These are phyloP conservation scores for Oenanthe oenanthe DNA, from an alignment of 2,113 vertebrate species.

Conservation along the genomic window DNA sequence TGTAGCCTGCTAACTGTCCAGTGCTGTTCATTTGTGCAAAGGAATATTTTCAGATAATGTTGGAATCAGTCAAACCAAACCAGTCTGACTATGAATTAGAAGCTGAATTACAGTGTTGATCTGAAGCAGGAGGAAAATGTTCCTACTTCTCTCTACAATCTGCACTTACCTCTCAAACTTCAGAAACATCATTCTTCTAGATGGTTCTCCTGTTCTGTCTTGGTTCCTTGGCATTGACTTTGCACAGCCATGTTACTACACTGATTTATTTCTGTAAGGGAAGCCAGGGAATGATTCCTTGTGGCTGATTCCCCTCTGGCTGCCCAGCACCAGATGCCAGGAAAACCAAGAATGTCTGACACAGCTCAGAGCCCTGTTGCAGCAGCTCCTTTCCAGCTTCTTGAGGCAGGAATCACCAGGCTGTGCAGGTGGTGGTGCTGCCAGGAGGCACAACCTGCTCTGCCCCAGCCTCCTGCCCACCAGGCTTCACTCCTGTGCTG, in stretches of 20 bases:
- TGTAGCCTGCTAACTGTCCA: not conserved
- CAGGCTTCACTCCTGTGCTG: fast-evolving
- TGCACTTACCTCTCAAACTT: not conserved
- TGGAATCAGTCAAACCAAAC: not conserved
- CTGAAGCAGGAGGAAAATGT: not conserved
- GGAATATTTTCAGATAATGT: not conserved
- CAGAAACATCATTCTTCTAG: not conserved
- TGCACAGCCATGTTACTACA: not conserved
- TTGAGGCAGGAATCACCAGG: not conserved
- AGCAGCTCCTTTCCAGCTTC: not conserved
- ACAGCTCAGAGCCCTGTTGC: not conserved
- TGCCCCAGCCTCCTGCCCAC: not conserved
- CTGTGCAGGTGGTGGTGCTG: not conserved
- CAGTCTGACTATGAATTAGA: not conserved
- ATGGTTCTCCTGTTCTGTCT: not conserved
- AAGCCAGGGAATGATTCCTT: not conserved
- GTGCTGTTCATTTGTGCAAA: not conserved
- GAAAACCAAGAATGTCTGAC: not conserved
- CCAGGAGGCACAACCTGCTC: not conserved
- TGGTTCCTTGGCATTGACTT: not conserved
- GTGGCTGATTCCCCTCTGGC: not conserved
- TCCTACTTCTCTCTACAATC: not conserved
- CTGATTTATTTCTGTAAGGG: not conserved
- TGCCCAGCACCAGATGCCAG: not conserved
- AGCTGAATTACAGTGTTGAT: not conserved